These are phyloP conservation scores for Chaetura pelagica DNA, from an alignment of 2,113 vertebrate species.

Conservation along the genomic window DNA sequence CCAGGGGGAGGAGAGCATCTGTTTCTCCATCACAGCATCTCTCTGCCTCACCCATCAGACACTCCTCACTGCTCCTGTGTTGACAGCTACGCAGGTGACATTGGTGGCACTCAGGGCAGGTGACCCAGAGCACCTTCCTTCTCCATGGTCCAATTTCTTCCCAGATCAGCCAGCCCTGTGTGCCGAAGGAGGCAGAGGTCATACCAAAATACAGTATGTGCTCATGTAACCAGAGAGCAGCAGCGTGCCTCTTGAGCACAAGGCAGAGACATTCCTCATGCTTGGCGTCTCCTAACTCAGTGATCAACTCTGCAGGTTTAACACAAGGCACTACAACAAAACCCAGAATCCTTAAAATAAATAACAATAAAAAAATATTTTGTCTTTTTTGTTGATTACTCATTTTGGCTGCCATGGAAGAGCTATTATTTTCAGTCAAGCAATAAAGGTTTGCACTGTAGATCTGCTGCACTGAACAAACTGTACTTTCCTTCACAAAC, in stretches of 20 bases:
- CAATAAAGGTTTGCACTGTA: neutral
- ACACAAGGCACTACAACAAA: neutral
- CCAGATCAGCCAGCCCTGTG: neutral
- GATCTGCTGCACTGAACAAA: neutral
- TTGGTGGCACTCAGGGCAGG: neutral
- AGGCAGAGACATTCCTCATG: neutral
- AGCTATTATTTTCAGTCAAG: neutral
- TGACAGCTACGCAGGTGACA: neutral
- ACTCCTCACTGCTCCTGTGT: rapidly evolving
- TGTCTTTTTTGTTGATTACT: neutral
- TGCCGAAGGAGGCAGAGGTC: neutral
- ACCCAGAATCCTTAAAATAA: neutral
- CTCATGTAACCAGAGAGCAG: slow-evolving; percentile 1
- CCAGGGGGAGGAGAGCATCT: neutral
- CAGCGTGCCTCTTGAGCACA: neutral
- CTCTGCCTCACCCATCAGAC: neutral
- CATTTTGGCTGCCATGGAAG: neutral
- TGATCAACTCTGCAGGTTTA: neutral
- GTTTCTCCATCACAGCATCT: neutral
- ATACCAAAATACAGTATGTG: neutral
- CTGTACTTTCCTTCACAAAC: neutral
- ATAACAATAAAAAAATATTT: neutral
- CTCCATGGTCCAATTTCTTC: neutral
- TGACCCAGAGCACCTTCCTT: neutral
- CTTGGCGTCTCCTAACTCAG: neutral